phyloP scores from a whole-genome alignment of 2,888 invertebrate species.

The Microdon myrmicae region DNA sequence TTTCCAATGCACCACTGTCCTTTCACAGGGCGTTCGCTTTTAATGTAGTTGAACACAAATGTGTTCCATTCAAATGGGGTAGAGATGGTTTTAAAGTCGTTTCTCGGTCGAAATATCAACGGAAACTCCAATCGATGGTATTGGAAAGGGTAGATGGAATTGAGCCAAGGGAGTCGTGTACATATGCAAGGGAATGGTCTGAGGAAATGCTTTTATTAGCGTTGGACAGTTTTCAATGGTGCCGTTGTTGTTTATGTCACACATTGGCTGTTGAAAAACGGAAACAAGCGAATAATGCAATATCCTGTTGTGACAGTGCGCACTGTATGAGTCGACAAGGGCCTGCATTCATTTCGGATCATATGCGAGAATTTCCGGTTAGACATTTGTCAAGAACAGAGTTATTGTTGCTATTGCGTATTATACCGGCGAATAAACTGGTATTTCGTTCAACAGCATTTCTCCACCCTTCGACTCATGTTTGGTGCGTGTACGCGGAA shows the following conservation, averaged over 20 bases:
- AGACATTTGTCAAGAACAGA: constrained; percentile 21
- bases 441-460: too few relatives aligned
- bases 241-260: background rate
- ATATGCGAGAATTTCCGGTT: constrained; percentile 22
- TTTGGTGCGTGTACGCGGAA: too few relatives aligned
- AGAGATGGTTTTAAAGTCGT: too few relatives aligned
- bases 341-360: constrained; percentile 19
- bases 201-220: constrained; percentile 42
- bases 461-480: too few relatives aligned
- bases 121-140: too few relatives aligned
- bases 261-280: constrained; percentile 25
- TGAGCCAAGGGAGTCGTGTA: background rate
- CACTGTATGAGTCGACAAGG: constrained; percentile 7
- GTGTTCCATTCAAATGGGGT: constrained; percentile 41
- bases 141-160: background rate
- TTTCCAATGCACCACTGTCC: too few relatives aligned
- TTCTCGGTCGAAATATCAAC: too few relatives aligned
- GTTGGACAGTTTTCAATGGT: constrained; percentile 42
- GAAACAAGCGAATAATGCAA: constrained; percentile 45
- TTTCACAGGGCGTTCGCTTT: too few relatives aligned
- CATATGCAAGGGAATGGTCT: constrained; percentile 6
- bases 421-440: too few relatives aligned
- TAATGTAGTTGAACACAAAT: too few relatives aligned
- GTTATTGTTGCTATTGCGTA: too few relatives aligned
- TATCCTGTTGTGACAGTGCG: constrained; percentile 37